A percentile compares a stretch with the other conserved stretches of the same genome.
Evolutionary conservation across 35 echinoderm and acorn worm genomes (phyloP).

Genomic region (Hemicentrotus pulcherrimus): DNA sequence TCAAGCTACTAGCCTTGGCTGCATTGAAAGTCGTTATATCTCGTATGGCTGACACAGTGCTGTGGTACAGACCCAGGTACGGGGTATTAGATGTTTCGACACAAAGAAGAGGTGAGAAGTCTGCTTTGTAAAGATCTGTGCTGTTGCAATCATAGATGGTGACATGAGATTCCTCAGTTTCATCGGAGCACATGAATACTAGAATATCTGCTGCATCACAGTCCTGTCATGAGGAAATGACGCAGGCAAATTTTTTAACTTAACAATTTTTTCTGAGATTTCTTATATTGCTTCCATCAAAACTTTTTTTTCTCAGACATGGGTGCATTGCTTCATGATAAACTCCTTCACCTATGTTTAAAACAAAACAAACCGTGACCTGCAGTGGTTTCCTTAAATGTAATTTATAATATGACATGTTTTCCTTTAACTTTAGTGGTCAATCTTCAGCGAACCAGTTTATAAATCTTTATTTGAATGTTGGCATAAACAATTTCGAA

Average conservation of each 20-base stretch:
- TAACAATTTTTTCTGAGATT: background rate
- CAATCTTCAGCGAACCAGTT: too few relatives aligned
- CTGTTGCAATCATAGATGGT: slow-evolving; percentile 57
- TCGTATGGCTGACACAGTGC: slow-evolving; percentile 47
- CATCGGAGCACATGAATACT: slow-evolving; percentile 71
- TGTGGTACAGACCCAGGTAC: slow-evolving; percentile 80
- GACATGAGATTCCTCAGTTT: slow-evolving; percentile 66
- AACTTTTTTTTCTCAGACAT: too few relatives aligned
- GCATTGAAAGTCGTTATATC: slow-evolving; percentile 63
- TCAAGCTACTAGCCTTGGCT: slow-evolving; percentile 24
- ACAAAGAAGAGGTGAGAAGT: slow-evolving; percentile 88
- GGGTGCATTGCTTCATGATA: too few relatives aligned
- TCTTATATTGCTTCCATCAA: too few relatives aligned
- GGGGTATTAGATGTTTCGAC: slow-evolving; percentile 81
- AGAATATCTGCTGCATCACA: slow-evolving; percentile 71
- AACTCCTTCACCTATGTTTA: too few relatives aligned
- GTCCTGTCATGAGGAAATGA: slow-evolving; percentile 61
- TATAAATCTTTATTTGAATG: too few relatives aligned
- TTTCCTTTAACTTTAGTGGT: too few relatives aligned
- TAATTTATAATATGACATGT: too few relatives aligned
- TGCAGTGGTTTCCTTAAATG: too few relatives aligned
- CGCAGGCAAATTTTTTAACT: background rate
- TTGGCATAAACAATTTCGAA: too few relatives aligned
- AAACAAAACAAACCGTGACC: too few relatives aligned
- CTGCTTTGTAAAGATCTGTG: slow-evolving; percentile 61